Conservation (phyloP, 2,113 vertebrate genomes). For the Variabilichromis moorii region DNA sequence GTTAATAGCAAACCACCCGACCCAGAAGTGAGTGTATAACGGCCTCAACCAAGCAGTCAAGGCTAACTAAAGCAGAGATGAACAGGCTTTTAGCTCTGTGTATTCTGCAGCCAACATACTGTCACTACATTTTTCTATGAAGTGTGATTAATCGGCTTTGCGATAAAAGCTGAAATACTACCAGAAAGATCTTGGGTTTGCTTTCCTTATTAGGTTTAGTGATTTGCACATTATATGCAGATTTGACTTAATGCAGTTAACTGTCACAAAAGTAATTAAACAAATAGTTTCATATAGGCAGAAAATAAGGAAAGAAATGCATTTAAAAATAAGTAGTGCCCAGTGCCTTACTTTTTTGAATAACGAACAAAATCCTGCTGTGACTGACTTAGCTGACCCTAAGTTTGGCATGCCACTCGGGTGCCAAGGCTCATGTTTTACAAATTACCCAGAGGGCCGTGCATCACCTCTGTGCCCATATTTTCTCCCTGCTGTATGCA, state of each 20-base stretch:
- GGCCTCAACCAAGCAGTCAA: not conserved
- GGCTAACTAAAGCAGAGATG: not conserved
- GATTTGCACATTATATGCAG: not conserved
- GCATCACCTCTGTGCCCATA: constrained; percentile 68
- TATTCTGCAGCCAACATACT: not conserved
- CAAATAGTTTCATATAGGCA: not conserved
- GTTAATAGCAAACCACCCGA: not conserved
- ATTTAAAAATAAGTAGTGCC: not conserved
- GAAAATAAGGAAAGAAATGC: not conserved
- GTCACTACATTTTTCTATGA: not conserved
- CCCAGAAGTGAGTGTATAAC: not conserved
- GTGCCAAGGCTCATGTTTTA: constrained; percentile 74
- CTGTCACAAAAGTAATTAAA: not conserved
- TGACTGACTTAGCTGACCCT: constrained; percentile 74
- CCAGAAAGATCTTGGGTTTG: not conserved
- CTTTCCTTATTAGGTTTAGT: not conserved
- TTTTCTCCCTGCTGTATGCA: constrained; percentile 66
- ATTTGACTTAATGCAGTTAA: not conserved
- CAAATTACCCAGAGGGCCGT: constrained; percentile 69
- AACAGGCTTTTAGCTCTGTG: not conserved
- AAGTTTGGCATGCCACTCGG: constrained; percentile 61
- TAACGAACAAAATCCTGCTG: constrained; percentile 21
- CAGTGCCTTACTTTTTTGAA: not conserved
- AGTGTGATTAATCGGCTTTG: not conserved
- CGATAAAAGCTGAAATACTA: not conserved